Evolutionary conservation across 2,113 vertebrate species (phyloP), one percentile per base, ranked within the genome.

Genomic region (Peromyscus californicus): DNA sequence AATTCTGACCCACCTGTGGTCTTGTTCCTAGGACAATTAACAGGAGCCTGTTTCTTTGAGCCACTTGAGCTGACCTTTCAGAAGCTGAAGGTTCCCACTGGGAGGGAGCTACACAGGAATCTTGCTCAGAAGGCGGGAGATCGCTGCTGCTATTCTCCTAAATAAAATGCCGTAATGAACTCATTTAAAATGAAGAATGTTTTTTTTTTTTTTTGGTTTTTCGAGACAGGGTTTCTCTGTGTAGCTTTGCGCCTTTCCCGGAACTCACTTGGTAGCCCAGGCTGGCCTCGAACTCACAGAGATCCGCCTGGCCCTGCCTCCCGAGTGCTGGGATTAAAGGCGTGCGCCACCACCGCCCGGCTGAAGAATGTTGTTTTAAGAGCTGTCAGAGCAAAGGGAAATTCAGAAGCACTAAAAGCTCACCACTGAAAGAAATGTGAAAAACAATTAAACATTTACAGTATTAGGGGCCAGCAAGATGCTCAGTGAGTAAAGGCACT

Each of bases 391-490:
- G 63, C 54, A 95, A 72, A 72, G 93, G 90, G 90, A 97, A 96
- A 90, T 89, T 79, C 94, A 96, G 95, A 80, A 36, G 72, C n/a
- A 97, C 54, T 89, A 59, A 21, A 86, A 94, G 80, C 85, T 95
- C 94, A 86, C 72, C 92, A 29, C 57, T 89, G 94, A 97, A 85
- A 51, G 22, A 97, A 93, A 94, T 93, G 97, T 96, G 93, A 97
- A 97, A 75, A 51, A 11, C 95, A 95, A 97, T 98, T 97, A 48
- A 97, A 97, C 92, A 90, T 85, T 88, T 94, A 97, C 95, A 86
- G 36, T 85, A 31, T 36, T 48, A 69, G 12, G 17, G 83, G 39
- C n/a, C 39, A 31, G 39, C 59, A 42, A 85, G 82, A 24, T 29
- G 24, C 21, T 42, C 39, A 31, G 1, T 31, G 39, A 45, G 59